phyloP scores from a whole-genome alignment of 2,113 vertebrate genomes.

The Poecile atricapillus region DNA sequence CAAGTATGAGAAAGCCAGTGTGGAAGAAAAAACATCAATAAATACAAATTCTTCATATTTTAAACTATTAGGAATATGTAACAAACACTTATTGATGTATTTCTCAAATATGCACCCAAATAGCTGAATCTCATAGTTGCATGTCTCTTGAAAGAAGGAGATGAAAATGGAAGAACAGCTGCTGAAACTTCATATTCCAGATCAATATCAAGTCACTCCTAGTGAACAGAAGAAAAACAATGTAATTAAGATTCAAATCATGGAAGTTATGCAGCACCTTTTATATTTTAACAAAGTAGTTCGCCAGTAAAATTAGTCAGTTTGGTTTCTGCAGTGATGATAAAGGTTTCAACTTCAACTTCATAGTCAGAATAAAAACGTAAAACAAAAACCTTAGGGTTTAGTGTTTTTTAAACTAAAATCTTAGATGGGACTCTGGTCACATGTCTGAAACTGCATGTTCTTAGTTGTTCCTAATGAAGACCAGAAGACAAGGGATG shows the following conservation, averaged over 20 bases:
- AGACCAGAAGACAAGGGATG: accelerated
- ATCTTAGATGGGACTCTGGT: not conserved
- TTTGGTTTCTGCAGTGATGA: not conserved
- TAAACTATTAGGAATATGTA: not conserved
- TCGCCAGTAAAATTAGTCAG: not conserved
- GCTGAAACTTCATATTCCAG: not conserved
- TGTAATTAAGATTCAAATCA: not conserved
- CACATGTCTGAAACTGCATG: not conserved
- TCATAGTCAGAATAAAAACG: not conserved
- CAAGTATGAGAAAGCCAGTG: not conserved
- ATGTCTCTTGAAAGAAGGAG: not conserved
- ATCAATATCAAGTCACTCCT: not conserved
- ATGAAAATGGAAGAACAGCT: not conserved
- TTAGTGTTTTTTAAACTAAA: not conserved
- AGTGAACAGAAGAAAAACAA: not conserved
- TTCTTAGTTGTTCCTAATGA: not conserved
- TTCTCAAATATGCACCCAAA: not conserved
- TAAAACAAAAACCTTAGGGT: not conserved
- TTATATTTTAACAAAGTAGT: not conserved
- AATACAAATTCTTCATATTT: not conserved
- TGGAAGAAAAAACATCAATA: not conserved
- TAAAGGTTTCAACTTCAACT: not conserved
- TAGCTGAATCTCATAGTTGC: not conserved
- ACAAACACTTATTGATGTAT: not conserved
- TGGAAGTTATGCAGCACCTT: not conserved